A percentile compares a stretch with the other conserved stretches of the same genome.
Conservation (phyloP, 2,113 vertebrate species). For the Tor tambroides region DNA sequence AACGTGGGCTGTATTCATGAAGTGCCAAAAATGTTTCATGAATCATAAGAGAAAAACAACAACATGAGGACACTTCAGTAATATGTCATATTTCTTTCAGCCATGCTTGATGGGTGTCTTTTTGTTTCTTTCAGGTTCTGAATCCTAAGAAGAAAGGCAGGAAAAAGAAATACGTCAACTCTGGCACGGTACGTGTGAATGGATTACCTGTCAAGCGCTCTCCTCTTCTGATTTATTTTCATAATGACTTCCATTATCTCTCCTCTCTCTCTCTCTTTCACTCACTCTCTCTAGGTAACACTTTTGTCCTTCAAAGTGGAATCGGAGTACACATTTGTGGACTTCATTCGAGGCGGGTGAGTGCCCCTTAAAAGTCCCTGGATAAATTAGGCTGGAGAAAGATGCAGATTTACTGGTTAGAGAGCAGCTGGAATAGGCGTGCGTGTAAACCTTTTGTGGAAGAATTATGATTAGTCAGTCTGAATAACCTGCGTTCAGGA, state of each 20-base stretch:
- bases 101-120: constrained; percentile 16
- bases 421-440: neutral
- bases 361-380: constrained; percentile 53
- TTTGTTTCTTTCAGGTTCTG: constrained; percentile 81
- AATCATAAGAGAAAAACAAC: neutral
- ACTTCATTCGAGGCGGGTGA: constrained; percentile 99
- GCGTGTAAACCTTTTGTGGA: neutral
- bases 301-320: constrained; percentile 96
- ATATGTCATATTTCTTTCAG: constrained; percentile 8
- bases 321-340: constrained; percentile 96
- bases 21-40: neutral
- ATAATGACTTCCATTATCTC: constrained; percentile 45
- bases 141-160: constrained; percentile 98
- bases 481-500: neutral
- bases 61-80: neutral
- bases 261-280: constrained; percentile 5
- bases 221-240: constrained; percentile 39
- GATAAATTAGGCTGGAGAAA: constrained; percentile 19
- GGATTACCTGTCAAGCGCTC: constrained; percentile 47
- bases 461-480: neutral
- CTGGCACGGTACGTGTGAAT: constrained; percentile 88
- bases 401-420: neutral
- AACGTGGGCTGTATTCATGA: neutral
- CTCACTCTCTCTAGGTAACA: constrained; percentile 82
- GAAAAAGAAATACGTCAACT: constrained; percentile 99